These are phyloP conservation scores for Sceloporus tristichus DNA, from an alignment of 2,113 vertebrate genomes.

Conservation along the genomic window DNA sequence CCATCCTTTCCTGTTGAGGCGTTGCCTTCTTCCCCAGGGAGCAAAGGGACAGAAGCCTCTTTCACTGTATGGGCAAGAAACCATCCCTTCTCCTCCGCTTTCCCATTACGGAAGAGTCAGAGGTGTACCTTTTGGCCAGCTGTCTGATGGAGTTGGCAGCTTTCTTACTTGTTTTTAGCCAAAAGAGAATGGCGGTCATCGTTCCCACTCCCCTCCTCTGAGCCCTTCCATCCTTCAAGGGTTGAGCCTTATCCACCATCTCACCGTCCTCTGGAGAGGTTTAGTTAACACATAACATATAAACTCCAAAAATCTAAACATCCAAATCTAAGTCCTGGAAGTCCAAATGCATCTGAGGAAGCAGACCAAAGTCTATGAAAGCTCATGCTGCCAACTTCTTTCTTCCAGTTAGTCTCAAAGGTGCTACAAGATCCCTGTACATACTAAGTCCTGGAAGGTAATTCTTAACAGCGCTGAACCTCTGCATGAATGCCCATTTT, in stretches of 20 bases:
- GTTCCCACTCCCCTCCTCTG: too few species aligned
- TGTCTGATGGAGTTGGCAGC: neutral
- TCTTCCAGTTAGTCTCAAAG: too few species aligned
- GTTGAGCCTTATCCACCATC: too few species aligned
- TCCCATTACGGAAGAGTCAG: too few species aligned
- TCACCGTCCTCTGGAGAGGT: too few species aligned
- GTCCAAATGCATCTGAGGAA: too few species aligned
- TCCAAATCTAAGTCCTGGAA: neutral
- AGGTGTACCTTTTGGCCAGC: neutral
- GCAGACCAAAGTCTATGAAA: too few species aligned
- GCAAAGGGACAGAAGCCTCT: conserved; percentile 15
- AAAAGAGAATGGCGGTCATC: neutral
- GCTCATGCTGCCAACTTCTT: too few species aligned
- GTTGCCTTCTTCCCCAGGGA: neutral
- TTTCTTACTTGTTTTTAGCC: neutral
- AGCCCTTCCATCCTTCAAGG: too few species aligned
- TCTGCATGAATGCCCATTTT: neutral
- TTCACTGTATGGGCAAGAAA: neutral
- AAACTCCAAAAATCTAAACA: too few species aligned
- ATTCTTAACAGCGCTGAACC: neutral
- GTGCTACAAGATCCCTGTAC: too few species aligned
- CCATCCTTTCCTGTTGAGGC: neutral
- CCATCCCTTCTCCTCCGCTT: neutral
- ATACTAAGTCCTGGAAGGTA: neutral
- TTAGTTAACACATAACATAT: neutral